Evolutionary conservation across 1,140 invertebrate species (phyloP).

Genomic region (Portunus trituberculatus): DNA sequence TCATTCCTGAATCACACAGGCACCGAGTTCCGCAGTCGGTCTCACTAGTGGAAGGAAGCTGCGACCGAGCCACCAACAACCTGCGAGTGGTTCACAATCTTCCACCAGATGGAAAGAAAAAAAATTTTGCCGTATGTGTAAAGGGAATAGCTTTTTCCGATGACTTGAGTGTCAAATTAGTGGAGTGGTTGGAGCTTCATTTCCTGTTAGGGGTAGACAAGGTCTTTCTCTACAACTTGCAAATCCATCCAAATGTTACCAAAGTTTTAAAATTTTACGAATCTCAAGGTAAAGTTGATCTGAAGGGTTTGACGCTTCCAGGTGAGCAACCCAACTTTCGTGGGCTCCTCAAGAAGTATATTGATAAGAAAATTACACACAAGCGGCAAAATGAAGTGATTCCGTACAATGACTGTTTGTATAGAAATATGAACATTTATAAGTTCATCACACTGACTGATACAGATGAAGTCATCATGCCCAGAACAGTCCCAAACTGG

Average conservation of each 20-base stretch:
- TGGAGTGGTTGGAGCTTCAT: conserved; percentile 97
- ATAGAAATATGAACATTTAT: conserved; percentile 94
- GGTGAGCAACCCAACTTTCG: conserved; percentile 95
- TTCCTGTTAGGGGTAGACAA: conserved; percentile 93
- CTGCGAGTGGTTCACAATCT: conserved; percentile 91
- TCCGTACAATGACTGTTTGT: conserved; percentile 98
- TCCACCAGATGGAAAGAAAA: conserved; percentile 82
- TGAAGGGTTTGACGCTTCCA: conserved; percentile 93
- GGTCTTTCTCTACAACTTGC: conserved; percentile 95
- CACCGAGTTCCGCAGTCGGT: conserved; percentile 89
- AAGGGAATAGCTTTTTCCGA: conserved; percentile 96
- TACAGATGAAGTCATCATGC: conserved; percentile 94
- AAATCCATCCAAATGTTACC: conserved; percentile 93
- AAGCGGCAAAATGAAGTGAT: conserved; percentile 97
- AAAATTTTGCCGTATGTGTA: conserved; percentile 95
- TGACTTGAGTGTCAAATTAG: conserved; percentile 91
- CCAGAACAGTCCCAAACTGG: conserved; percentile 84
- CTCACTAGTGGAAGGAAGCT: conserved; percentile 91
- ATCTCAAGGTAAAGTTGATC: conserved; percentile 87
- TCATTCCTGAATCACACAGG: conserved; percentile 83
- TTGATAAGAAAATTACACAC: conserved; percentile 90
- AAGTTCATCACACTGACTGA: conserved; percentile 94
- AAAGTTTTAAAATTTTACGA: conserved; percentile 93
- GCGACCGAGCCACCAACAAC: conserved; percentile 92
- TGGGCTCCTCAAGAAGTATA: conserved; percentile 92